Base-by-base conservation (phyloP, 1,140 invertebrate genomes). In the Brachionus manjavacas region DNA sequence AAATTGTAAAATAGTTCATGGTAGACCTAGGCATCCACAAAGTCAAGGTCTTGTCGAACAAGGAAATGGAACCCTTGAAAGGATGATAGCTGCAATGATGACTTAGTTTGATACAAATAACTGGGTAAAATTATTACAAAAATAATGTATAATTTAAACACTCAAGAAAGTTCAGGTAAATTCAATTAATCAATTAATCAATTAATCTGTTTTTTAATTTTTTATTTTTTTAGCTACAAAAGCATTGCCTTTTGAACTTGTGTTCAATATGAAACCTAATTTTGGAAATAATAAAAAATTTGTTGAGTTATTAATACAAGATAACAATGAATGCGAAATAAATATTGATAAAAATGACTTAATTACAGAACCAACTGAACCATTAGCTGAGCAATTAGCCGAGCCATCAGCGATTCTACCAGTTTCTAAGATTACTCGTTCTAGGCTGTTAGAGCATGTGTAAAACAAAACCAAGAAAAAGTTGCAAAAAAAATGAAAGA, bases 251-350 rank as follows among this genome's bases (percentile, higher is more conserved):
- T 64, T 64, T 64, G 55, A 64, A 23, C 23, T 64, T 64, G 55
- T 64, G 55, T 64, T 64, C 55, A 64, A 64, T 64, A 64, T 64
- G 55, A 64, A 64, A 25, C 55, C 16, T 64, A 23, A 64, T 64
- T 64, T 64, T 64, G 55, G 55, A 64, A 64, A 64, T 23, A 64
- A 64, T 64, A 64, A 64, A 25, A 64, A 64, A 64, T 64, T 64
- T 64, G 12, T 64, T 64, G 55, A 64, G 23, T 64, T 64, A 64
- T 12, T 64, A 23, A 64, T 64, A 23, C 16, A 64, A 64, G 55
- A 64, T 64, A 64, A 64, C 23, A 64, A 64, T 64, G 55, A 64
- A 64, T 64, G 55, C 23, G 16, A 46, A 46, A 23, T 64, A 25
- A 64, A 64, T 64, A 25, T 64, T 64, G 55, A 64, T 64, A 64